phyloP scores from a whole-genome alignment of 2,113 vertebrate genomes.

The Deroptyus accipitrinus region DNA sequence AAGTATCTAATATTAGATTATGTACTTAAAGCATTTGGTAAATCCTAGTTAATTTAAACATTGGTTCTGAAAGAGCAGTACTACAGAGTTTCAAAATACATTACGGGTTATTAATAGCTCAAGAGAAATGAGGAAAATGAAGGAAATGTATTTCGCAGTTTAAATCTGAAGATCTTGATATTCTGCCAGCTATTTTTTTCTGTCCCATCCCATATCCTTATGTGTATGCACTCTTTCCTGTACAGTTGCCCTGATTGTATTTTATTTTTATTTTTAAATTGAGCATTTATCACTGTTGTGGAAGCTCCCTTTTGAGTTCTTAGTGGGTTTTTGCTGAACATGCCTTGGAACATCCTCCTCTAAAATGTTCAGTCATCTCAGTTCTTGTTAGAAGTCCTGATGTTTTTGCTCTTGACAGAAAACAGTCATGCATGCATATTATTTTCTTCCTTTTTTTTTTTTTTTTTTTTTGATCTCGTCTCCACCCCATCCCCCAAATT shows the following conservation, averaged over 20 bases:
- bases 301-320: not conserved
- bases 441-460: not conserved
- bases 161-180: not conserved
- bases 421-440: not conserved
- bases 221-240: not conserved
- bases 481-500: not conserved
- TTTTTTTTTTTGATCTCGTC: not conserved
- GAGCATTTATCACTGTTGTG: not conserved
- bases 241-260: not conserved
- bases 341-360: not conserved
- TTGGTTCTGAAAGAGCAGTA: not conserved
- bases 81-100: not conserved
- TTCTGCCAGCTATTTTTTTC: not conserved
- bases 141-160: not conserved
- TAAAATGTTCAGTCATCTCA: not conserved
- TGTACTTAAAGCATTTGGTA: not conserved
- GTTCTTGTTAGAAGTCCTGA: not conserved
- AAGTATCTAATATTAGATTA: slow-evolving; percentile 7
- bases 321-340: not conserved
- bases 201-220: not conserved
- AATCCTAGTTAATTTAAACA: not conserved
- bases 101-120: not conserved
- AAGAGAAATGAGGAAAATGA: not conserved
- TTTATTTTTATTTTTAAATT: not conserved
- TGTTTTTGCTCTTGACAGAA: not conserved